Base-by-base conservation (phyloP, 2,113 vertebrate genomes). In the Thermophis baileyi region DNA sequence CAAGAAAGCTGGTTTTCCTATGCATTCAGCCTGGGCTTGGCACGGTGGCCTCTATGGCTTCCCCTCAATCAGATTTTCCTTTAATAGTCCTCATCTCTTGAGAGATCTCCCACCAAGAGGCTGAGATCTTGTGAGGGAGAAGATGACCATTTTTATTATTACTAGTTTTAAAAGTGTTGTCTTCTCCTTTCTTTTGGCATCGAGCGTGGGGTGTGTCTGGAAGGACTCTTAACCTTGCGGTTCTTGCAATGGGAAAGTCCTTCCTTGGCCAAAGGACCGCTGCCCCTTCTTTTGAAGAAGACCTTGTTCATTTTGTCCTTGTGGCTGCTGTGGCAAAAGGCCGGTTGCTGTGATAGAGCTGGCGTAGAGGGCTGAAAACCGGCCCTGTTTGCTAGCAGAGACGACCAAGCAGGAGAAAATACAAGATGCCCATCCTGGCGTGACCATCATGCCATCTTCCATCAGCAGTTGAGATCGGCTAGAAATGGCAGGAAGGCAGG, bases 11-110 rank as follows among this genome's bases (percentile, higher is more conserved):
- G 0, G 92, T 69, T 95, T 96, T 96, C 97, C 97, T 98, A 96
- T 97, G 97, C 97, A 98, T 98, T 96, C 35, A 44, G 12, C 18
- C 69, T 40, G 35, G 18, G 69, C 16, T 40, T 20, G 69, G 6
- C 69, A 35, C 16, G 1, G n/a, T 0, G 14, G 2, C 12, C 12
- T 18, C n/a, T 74, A 35, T 5, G 16, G n/a, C n/a, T 2, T 20
- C 69, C 16, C 14, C n/a, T 81, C n/a, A 20, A 6, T n/a, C 69
- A 8, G 69, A 81, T 81, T 40, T 40, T 74, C n/a, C 6, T 44
- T 81, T 8, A 40, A 22, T 20, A 18, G 16, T 8, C 74, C 7
- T 9, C 7, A 10, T 20, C 35, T 44, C 18, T 81, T 81, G 74
- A 44, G 74, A 44, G 35, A 44, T 40, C 18, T 22, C 74, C 35